These are phyloP conservation scores for Struthidea cinerea DNA, from an alignment of 2,113 vertebrate genomes.

Conservation along the genomic window DNA sequence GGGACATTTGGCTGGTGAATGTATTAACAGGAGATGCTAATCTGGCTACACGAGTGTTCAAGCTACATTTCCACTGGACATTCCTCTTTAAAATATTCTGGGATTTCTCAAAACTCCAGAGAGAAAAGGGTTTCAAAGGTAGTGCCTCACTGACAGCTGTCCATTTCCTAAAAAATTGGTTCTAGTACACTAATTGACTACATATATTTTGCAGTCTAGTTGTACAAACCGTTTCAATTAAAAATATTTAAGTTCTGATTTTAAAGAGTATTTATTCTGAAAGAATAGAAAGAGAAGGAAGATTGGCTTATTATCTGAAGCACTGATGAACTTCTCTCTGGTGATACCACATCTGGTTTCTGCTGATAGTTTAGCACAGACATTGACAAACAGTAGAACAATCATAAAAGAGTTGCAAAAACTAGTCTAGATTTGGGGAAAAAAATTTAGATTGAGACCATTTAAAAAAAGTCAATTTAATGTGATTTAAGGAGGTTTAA, in stretches of 20 bases:
- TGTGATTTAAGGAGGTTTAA: background rate
- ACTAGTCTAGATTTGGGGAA: background rate
- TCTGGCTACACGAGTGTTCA: accelerated
- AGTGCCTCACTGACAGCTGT: background rate
- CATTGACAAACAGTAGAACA: background rate
- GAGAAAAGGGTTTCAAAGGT: background rate
- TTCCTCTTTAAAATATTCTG: background rate
- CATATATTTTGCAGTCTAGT: background rate
- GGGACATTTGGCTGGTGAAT: background rate
- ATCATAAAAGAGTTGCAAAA: background rate
- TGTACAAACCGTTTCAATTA: background rate
- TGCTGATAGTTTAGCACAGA: background rate
- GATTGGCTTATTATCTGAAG: background rate
- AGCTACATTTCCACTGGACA: background rate
- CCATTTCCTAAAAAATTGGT: background rate
- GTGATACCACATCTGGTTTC: accelerated
- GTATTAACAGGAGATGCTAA: background rate
- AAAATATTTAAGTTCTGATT: background rate
- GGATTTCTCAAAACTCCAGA: background rate
- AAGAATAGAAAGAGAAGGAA: background rate
- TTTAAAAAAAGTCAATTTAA: background rate
- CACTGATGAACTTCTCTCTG: background rate
- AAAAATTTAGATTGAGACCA: background rate
- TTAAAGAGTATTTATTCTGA: background rate
- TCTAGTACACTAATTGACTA: background rate